These are phyloP conservation scores for Emydura subglobosa DNA, from an alignment of 2,113 vertebrate species.

Conservation along the genomic window DNA sequence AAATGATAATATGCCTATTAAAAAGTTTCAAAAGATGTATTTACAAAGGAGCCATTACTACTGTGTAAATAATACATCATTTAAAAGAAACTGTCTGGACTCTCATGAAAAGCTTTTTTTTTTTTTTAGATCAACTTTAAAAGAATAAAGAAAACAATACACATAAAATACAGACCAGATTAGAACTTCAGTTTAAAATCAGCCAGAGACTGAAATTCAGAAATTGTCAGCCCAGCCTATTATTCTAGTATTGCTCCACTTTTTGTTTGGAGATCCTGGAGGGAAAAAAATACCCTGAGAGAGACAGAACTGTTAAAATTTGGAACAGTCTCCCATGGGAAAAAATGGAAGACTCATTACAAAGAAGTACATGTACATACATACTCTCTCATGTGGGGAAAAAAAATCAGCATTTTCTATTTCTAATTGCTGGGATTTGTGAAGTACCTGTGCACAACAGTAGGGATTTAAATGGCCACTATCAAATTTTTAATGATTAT, in stretches of 20 bases:
- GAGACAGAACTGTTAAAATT: not conserved
- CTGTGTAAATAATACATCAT: constrained; percentile 71
- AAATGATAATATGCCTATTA: constrained; percentile 61
- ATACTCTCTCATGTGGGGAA: not conserved
- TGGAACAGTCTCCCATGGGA: not conserved
- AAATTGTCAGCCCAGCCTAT: not conserved
- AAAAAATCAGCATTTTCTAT: not conserved
- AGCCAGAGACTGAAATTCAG: not conserved
- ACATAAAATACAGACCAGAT: constrained; percentile 24
- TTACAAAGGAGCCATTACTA: constrained; percentile 67
- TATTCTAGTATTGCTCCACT: not conserved
- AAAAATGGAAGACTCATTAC: not conserved
- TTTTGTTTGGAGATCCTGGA: not conserved
- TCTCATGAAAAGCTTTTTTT: constrained; percentile 42
- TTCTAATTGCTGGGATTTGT: accelerated
- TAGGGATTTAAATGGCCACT: accelerated
- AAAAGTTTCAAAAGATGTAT: constrained; percentile 69
- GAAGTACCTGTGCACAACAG: not conserved
- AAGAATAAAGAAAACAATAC: constrained; percentile 15
- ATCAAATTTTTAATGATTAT: not conserved
- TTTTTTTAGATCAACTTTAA: constrained; percentile 5
- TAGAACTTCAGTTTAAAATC: not conserved
- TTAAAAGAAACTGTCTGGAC: constrained; percentile 62
- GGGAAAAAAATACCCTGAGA: not conserved
- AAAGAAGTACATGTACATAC: not conserved